Base-by-base conservation (phyloP, 2,888 invertebrate genomes). In the Acronicta psi region DNA sequence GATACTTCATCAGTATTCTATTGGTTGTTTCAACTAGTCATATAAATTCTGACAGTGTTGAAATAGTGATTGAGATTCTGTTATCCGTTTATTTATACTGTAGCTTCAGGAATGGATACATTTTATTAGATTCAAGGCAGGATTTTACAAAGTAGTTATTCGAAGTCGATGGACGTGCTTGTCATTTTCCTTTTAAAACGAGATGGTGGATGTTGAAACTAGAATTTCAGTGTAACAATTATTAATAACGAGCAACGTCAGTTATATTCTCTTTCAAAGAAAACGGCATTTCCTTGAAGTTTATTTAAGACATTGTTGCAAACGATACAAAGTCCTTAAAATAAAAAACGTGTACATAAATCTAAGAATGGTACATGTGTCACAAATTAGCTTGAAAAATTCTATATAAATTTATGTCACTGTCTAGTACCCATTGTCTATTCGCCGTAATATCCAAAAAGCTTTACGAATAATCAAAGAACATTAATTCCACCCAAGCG, bases 401-500 rank as follows among this genome's bases (percentile, higher is more conserved):
- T 17, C 11, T 23, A 10, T 13, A 23, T n/a, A 9, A 18, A 36
- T 42, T 29, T 13, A 41, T 41, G 29, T 3, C 9, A 9, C 9
- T 31, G 31, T 11, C 31, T 9, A 3, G 18, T 49, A 59, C 23
- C 34, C 36, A 51, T 53, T 51, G 23, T 46, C 44, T 66, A 9
- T 46, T 31, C 20, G 50, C 13, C 11, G 23, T 41, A 49, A 59
- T 59, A 57, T 60, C 45, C 42, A 60, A 73, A 73, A 62, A 47
- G 29, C 57, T 18, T 61, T 41, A 56, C 31, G 47, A 64, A 59
- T 47, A 66, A 61, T 59, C 58, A 60, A 76, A 66, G 61, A 58
- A 51, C 55, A 76, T 75, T 70, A 77, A 57, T 77, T 77, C 71
- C 75, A 62, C 59, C 42, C 66, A 77, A 74, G 70, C 73, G 83